phyloP scores from a whole-genome alignment of 2,113 vertebrate species.

The Synodontis membranacea region DNA sequence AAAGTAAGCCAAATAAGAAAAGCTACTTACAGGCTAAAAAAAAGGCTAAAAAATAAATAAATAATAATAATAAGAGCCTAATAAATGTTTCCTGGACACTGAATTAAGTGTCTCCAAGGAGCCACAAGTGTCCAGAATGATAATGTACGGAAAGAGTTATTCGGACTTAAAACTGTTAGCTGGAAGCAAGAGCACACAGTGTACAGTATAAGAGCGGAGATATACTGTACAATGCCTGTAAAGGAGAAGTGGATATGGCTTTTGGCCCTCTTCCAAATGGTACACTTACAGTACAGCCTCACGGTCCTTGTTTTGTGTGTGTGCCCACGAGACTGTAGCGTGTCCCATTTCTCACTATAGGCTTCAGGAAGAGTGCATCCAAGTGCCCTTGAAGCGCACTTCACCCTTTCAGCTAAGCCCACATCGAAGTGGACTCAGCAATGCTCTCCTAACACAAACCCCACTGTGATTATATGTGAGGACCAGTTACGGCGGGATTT shows the following conservation, averaged over 20 bases:
- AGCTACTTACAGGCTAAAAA: background rate
- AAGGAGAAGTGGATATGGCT: slow-evolving; percentile 1
- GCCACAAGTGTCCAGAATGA: background rate
- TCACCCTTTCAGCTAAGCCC: background rate
- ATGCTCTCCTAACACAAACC: background rate
- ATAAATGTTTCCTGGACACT: background rate
- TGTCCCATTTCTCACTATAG: background rate
- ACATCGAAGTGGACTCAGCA: background rate
- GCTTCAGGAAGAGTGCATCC: background rate
- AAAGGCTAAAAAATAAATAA: no score
- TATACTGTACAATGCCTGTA: background rate
- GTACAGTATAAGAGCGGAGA: background rate
- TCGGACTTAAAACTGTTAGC: background rate
- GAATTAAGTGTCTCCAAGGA: background rate
- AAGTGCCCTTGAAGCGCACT: background rate
- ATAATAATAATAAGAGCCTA: background rate
- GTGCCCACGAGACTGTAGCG: background rate
- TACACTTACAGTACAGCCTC: background rate
- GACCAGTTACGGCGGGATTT: background rate
- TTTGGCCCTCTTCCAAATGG: background rate
- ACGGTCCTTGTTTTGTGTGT: background rate
- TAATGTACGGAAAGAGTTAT: background rate
- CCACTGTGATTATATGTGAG: background rate
- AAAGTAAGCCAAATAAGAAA: background rate
- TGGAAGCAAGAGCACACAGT: background rate